Evolutionary conservation across 2,113 vertebrate genomes (phyloP).

Genomic region (Raphicerus campestris): DNA sequence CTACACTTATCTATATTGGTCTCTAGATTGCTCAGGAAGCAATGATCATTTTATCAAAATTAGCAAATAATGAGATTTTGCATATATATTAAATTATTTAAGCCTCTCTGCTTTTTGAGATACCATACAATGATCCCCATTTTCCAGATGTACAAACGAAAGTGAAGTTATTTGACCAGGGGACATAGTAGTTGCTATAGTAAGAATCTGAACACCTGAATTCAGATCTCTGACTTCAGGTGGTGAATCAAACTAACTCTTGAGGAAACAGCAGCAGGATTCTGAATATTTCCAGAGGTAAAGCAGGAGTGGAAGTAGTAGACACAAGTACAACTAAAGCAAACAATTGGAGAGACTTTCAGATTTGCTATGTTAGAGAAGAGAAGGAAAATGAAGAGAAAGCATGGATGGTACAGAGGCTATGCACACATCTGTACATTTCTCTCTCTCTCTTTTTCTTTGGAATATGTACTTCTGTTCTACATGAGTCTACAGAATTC

Average conservation of each 20-base stretch:
- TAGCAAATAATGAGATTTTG: not conserved
- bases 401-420: accelerated
- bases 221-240: not conserved
- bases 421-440: not conserved
- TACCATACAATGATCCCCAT: not conserved
- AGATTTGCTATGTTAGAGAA: not conserved
- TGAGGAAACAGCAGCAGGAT: not conserved
- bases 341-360: not conserved
- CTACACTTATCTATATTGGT: not conserved
- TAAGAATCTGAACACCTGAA: not conserved
- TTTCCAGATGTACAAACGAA: not conserved
- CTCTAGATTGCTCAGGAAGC: not conserved
- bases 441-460: not conserved
- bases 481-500: not conserved
- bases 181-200: accelerated
- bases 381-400: not conserved
- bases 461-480: not conserved
- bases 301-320: not conserved
- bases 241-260: not conserved
- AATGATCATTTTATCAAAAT: not conserved
- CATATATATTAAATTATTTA: not conserved
- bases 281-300: not conserved
- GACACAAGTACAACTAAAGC: not conserved
- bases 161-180: not conserved
- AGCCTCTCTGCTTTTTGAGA: not conserved